phyloP scores from a whole-genome alignment of 2,888 invertebrate species.

The Xanthorhoe designata region DNA sequence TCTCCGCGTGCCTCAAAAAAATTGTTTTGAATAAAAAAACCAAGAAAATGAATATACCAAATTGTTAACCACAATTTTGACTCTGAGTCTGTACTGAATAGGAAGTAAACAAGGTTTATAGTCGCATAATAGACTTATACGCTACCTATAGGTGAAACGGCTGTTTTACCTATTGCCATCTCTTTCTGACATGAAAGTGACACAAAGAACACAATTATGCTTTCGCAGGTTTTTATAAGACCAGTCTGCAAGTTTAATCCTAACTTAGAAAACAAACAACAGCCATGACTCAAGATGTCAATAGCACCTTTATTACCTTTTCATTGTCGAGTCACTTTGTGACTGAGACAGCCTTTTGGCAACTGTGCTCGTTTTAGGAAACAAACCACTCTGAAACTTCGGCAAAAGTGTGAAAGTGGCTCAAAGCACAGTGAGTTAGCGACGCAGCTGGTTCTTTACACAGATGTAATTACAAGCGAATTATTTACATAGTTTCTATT shows the following conservation, averaged over 20 bases:
- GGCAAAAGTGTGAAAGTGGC: conserved; percentile 59
- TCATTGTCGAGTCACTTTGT: conserved; percentile 63
- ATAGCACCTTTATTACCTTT: conserved; percentile 55
- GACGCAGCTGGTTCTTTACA: conserved; percentile 12
- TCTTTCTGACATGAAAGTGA: too few species aligned
- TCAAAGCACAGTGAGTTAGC: conserved; percentile 33
- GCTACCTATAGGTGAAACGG: too few species aligned
- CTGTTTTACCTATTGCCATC: too few species aligned
- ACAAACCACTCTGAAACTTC: conserved; percentile 64
- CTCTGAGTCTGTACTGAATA: too few species aligned
- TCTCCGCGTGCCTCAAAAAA: too few species aligned
- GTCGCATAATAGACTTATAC: too few species aligned
- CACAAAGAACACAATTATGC: too few species aligned
- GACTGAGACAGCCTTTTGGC: conserved; percentile 63
- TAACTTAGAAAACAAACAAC: conserved; percentile 21
- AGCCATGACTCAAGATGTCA: conserved; percentile 47
- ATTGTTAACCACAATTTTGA: too few species aligned
- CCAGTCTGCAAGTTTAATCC: not conserved
- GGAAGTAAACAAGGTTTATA: too few species aligned
- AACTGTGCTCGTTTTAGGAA: conserved; percentile 61
- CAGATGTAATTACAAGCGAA: not conserved
- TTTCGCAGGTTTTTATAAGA: not conserved
- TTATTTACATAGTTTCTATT: too few species aligned
- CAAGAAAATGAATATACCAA: too few species aligned
- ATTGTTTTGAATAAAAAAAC: too few species aligned